Conservation (phyloP, 2,888 invertebrate species). For the Brachycybe producta region DNA sequence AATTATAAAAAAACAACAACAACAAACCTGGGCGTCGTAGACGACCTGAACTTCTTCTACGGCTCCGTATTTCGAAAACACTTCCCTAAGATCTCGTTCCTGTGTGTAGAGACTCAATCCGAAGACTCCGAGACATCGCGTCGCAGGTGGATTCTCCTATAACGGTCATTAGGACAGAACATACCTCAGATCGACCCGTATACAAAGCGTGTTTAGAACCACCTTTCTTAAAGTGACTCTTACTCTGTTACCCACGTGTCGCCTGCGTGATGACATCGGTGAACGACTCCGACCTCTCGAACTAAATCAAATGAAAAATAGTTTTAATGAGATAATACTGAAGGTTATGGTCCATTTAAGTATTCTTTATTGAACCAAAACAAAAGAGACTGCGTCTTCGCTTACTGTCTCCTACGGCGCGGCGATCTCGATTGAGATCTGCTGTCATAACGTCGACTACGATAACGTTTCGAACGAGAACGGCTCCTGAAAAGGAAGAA, state of each 20-base stretch:
- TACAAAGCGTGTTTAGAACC: background rate
- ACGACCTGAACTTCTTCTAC: constrained; percentile 88
- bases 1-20: background rate
- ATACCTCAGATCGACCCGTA: too few species aligned
- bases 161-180: background rate
- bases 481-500: constrained; percentile 13
- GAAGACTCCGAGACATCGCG: constrained; percentile 85
- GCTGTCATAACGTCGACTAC: constrained; percentile 17
- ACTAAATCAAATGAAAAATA: too few species aligned
- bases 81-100: constrained; percentile 78
- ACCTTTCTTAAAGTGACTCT: background rate
- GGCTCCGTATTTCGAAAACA: constrained; percentile 82
- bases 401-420: constrained; percentile 17
- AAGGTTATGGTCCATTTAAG: background rate
- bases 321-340: background rate
- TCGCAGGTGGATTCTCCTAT: constrained; percentile 71
- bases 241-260: constrained; percentile 63
- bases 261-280: constrained; percentile 65
- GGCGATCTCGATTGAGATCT: constrained; percentile 17
- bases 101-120: constrained; percentile 86
- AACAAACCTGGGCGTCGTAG: constrained; percentile 76
- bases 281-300: constrained; percentile 57
- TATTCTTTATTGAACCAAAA: background rate
- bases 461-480: constrained; percentile 14
- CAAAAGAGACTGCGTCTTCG: background rate